A percentile compares a stretch with the other conserved stretches of the same genome.
These are phyloP conservation scores for Scaptomyza tumidula DNA, from an alignment of 2,888 invertebrate species.

Conservation along the genomic window DNA sequence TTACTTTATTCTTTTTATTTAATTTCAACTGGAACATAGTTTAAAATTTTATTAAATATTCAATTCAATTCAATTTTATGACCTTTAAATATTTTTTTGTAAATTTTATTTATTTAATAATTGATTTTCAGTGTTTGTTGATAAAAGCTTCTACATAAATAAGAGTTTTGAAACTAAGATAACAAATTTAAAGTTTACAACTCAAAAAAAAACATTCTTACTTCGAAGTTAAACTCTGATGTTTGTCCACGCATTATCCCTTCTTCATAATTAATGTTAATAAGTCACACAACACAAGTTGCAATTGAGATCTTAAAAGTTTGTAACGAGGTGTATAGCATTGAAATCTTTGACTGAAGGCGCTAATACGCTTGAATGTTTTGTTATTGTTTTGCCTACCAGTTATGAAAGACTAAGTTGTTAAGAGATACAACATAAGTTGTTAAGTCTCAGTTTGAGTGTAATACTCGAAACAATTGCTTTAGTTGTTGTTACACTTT, in stretches of 20 bases:
- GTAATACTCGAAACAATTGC: conserved; percentile 50
- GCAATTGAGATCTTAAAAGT: conserved; percentile 10
- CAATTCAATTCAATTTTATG: too few relatives aligned
- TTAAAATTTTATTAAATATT: too few relatives aligned
- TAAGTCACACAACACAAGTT: neutral
- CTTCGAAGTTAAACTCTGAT: neutral
- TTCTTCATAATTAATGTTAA: conserved; percentile 24
- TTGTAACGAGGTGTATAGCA: conserved; percentile 16
- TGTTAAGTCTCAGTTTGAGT: neutral
- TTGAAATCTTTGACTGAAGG: conserved; percentile 23
- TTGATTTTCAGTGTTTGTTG: too few relatives aligned
- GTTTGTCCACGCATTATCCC: neutral
- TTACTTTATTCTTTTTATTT: too few relatives aligned
- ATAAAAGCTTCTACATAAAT: too few relatives aligned
- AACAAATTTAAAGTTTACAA: too few relatives aligned
- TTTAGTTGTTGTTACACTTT: conserved; percentile 54
- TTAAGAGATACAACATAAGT: conserved; percentile 20
- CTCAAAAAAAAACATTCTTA: too few relatives aligned
- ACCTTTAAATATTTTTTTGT: too few relatives aligned
- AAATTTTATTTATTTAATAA: too few relatives aligned
- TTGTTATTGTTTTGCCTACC: conserved; percentile 26
- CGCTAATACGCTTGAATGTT: conserved; percentile 9
- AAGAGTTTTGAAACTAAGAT: too few relatives aligned
- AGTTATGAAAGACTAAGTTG: conserved; percentile 56
- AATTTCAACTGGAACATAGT: too few relatives aligned